Evolutionary conservation across 2,797 vertebrate species (phyloP).

Genomic region (Rhynchonycteris naso): DNA sequence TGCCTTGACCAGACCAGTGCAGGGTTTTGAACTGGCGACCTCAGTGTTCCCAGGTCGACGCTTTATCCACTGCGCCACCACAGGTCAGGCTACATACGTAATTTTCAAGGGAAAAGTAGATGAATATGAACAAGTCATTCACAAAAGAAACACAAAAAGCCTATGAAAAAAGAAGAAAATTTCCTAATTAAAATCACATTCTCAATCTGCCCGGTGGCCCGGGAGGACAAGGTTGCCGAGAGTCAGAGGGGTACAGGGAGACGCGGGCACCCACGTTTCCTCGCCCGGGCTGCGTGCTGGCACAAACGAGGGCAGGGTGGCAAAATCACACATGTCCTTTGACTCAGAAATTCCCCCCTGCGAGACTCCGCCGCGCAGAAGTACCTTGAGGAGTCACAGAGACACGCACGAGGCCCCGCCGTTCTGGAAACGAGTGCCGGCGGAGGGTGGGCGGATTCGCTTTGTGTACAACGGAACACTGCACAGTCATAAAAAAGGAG

Average conservation of each 20-base stretch:
- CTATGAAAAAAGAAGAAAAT: not conserved
- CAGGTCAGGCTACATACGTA: not conserved
- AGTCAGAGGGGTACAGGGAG: not conserved
- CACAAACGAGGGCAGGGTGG: not conserved
- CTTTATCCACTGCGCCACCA: too few relatives aligned
- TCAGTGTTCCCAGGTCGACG: too few relatives aligned
- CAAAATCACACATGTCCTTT: not conserved
- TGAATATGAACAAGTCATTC: not conserved
- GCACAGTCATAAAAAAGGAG: slow-evolving; percentile 9
- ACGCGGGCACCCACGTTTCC: not conserved
- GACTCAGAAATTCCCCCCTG: slow-evolving; percentile 64
- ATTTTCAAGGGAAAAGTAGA: not conserved
- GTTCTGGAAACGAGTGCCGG: slow-evolving; percentile 42
- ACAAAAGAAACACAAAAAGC: not conserved
- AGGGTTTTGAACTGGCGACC: too few relatives aligned
- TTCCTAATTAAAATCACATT: not conserved
- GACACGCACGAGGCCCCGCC: not conserved
- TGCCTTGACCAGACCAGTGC: too few relatives aligned
- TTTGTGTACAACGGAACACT: slow-evolving; percentile 19
- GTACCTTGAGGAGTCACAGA: not conserved
- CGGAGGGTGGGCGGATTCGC: not conserved
- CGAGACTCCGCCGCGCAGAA: slow-evolving; percentile 24
- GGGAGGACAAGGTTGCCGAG: not conserved
- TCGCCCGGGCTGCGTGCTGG: not conserved
- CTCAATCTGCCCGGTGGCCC: not conserved